Conservation (phyloP, 2,888 invertebrate species). For the Maniola hyperantus region DNA sequence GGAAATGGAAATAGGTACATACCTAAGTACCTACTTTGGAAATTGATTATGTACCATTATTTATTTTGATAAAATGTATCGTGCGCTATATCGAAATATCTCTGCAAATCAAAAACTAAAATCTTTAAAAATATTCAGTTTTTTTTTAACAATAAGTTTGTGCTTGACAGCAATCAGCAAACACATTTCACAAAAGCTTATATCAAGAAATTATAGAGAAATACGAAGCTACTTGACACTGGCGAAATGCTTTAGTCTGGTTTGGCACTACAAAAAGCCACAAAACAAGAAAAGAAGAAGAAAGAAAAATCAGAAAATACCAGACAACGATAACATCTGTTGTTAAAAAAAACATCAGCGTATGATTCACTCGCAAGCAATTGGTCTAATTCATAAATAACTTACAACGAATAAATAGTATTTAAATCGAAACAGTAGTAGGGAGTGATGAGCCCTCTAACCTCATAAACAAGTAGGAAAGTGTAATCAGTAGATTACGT, state of each 20-base stretch:
- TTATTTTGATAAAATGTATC: background rate
- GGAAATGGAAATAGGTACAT: background rate
- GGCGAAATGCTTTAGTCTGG: too few relatives aligned
- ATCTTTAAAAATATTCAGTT: background rate
- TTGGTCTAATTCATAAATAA: constrained; percentile 26
- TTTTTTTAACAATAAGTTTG: too few relatives aligned
- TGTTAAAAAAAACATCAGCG: background rate
- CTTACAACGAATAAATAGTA: constrained; percentile 26
- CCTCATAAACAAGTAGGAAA: constrained; percentile 38
- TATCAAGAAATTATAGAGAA: too few relatives aligned
- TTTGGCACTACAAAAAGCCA: too few relatives aligned
- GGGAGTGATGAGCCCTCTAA: constrained; percentile 39
- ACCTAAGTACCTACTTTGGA: background rate
- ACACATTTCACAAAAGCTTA: too few relatives aligned
- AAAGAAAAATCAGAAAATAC: background rate
- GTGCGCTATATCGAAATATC: background rate
- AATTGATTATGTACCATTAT: background rate
- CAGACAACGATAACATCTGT: too few relatives aligned
- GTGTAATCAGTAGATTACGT: constrained; percentile 45
- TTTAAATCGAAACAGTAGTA: constrained; percentile 35
- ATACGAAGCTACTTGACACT: too few relatives aligned
- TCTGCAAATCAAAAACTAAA: background rate
- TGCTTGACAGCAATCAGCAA: too few relatives aligned
- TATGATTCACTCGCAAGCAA: constrained; percentile 18
- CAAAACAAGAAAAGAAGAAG: too few relatives aligned